Percentiles rank a stretch among this genome's conserved stretches.
These are phyloP conservation scores for Rhinella marina DNA, from an alignment of 2,797 vertebrate genomes.

Conservation along the genomic window DNA sequence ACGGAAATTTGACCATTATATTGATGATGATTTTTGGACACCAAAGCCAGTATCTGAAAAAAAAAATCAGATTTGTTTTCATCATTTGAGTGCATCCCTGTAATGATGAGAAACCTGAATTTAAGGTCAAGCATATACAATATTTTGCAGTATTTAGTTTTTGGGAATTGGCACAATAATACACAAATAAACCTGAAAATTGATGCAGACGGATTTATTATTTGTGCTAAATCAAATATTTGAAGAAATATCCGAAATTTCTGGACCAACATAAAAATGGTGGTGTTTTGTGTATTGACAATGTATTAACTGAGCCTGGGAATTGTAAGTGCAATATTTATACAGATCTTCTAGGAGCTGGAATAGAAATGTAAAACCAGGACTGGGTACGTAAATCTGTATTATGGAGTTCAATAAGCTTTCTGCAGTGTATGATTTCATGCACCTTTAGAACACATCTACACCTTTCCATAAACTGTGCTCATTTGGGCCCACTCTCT, in stretches of 20 bases:
- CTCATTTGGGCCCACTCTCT: constrained; percentile 62
- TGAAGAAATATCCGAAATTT: neutral
- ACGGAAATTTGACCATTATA: constrained; percentile 50
- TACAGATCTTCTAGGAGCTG: constrained; percentile 43
- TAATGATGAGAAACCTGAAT: constrained; percentile 46
- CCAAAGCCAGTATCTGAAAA: constrained; percentile 50
- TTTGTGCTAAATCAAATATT: constrained; percentile 43
- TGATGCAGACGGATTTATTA: constrained; percentile 46
- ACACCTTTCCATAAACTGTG: constrained; percentile 50
- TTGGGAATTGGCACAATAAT: constrained; percentile 53
- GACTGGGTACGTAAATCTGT: constrained; percentile 53
- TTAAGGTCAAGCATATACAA: constrained; percentile 48
- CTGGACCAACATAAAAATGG: constrained; percentile 22
- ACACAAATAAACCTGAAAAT: constrained; percentile 52
- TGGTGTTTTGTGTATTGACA: constrained; percentile 40
- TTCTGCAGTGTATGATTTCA: constrained; percentile 45
- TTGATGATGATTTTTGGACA: constrained; percentile 48
- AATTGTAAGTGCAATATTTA: constrained; percentile 42
- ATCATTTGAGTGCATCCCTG: constrained; percentile 44
- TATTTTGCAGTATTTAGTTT: constrained; percentile 52
- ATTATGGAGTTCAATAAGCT: constrained; percentile 35
- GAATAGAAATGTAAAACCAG: constrained; percentile 60
- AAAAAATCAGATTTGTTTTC: constrained; percentile 20
- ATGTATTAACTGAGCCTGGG: constrained; percentile 23
- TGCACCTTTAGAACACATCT: constrained; percentile 40